Conservation (phyloP, 2,797 vertebrate genomes). For the Natrix natrix region DNA sequence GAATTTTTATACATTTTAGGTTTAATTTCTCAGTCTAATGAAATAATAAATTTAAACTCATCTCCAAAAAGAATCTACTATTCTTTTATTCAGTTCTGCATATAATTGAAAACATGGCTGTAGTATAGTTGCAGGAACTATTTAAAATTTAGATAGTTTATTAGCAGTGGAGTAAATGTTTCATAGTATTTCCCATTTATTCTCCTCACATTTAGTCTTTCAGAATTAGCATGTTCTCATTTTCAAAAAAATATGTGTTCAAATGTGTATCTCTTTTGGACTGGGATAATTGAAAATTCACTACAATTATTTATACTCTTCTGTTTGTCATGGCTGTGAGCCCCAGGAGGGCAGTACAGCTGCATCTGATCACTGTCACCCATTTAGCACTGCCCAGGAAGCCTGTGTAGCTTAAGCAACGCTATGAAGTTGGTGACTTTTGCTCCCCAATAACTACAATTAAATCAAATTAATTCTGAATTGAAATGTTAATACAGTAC, state of each 20-base stretch:
- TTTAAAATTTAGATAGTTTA: constrained; percentile 65
- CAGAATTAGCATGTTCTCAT: constrained; percentile 21
- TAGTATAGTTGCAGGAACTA: constrained; percentile 50
- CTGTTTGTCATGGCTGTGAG: background rate
- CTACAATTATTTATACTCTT: background rate
- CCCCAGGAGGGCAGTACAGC: background rate
- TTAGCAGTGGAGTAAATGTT: constrained; percentile 46
- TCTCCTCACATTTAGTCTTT: constrained; percentile 28
- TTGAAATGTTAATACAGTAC: background rate
- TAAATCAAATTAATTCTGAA: constrained; percentile 5
- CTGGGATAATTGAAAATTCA: background rate
- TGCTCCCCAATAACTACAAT: background rate
- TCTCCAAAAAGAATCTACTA: constrained; percentile 49
- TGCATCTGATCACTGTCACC: background rate
- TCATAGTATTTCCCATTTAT: constrained; percentile 38
- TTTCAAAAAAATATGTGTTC: constrained; percentile 34
- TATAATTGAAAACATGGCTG: constrained; percentile 65
- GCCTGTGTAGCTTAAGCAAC: background rate
- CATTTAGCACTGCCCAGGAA: background rate
- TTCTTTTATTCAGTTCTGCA: constrained; percentile 65
- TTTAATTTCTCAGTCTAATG: constrained; percentile 73
- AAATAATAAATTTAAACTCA: constrained; percentile 70
- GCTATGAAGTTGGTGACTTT: background rate
- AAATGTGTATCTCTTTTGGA: background rate
- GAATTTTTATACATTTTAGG: constrained; percentile 69